Conservation (phyloP, 2,888 invertebrate genomes). For the Chromoteleia sp. region DNA sequence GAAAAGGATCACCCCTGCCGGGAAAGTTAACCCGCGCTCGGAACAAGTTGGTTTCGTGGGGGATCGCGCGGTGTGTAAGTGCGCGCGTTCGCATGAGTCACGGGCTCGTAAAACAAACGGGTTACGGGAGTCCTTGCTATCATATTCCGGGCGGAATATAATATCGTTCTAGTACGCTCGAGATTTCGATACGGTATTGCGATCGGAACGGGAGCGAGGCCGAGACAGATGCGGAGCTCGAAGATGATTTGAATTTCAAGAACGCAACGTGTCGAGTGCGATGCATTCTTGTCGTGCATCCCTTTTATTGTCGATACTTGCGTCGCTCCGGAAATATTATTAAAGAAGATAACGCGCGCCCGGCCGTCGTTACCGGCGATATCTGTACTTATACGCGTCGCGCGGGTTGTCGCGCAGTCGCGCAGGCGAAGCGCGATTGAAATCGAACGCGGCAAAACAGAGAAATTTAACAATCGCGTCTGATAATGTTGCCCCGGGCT, state of each 20-base stretch:
- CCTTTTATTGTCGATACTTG: slow-evolving; percentile 56
- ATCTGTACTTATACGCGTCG: slow-evolving; percentile 20
- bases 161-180: slow-evolving; percentile 36
- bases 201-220: slow-evolving; percentile 24
- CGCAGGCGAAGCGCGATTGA: slow-evolving; percentile 12
- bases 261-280: slow-evolving; percentile 51
- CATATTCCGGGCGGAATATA: slow-evolving; percentile 52
- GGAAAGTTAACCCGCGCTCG: not conserved
- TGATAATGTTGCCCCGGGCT: slow-evolving; percentile 15
- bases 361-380: not conserved
- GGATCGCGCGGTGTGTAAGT: not conserved
- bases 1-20: not conserved
- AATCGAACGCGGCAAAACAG: slow-evolving; percentile 24
- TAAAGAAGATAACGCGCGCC: slow-evolving; percentile 38
- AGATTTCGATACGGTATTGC: slow-evolving; percentile 54
- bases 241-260: slow-evolving; percentile 67
- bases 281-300: slow-evolving; percentile 57
- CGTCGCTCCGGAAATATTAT: slow-evolving; percentile 36
- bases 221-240: slow-evolving; percentile 35
- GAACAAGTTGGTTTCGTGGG: not conserved
- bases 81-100: slow-evolving; percentile 40
- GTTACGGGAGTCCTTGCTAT: slow-evolving; percentile 40
- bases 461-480: slow-evolving; percentile 41
- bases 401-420: slow-evolving; percentile 14
- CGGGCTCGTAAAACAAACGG: slow-evolving; percentile 59